Percentiles rank a stretch among this genome's conserved stretches.
Evolutionary conservation across 2,888 invertebrate species (phyloP).

Genomic region (Meghimatium bilineatum): DNA sequence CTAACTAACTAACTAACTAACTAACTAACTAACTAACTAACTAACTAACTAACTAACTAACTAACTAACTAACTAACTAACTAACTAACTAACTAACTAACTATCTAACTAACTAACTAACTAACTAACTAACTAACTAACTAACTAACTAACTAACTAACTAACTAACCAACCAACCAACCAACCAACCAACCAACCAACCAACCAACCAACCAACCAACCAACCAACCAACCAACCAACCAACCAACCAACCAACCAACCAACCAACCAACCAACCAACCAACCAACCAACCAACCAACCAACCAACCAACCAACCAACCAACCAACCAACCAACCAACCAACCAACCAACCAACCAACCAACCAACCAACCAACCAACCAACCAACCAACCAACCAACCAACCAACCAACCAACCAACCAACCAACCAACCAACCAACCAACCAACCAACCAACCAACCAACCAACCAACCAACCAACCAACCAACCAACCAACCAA

Average conservation of each 20-base stretch:
- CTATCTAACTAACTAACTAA: not conserved
- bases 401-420: slow-evolving; percentile 18
- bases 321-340: not conserved
- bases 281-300: slow-evolving; percentile 18
- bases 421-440: slow-evolving; percentile 10
- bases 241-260: slow-evolving; percentile 18
- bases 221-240: slow-evolving; percentile 18
- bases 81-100: not conserved
- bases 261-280: slow-evolving; percentile 18
- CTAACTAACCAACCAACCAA: too few relatives aligned
- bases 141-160: not conserved
- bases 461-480: slow-evolving; percentile 9
- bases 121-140: not conserved
- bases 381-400: slow-evolving; percentile 9
- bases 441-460: slow-evolving; percentile 18
- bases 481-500: not conserved
- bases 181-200: too few relatives aligned
- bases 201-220: slow-evolving; percentile 13
- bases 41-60: too few relatives aligned
- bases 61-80: too few relatives aligned
- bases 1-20: too few relatives aligned
- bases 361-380: not conserved
- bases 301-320: slow-evolving; percentile 18
- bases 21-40: too few relatives aligned
- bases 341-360: slow-evolving; percentile 9